Evolutionary conservation across 2,888 invertebrate species (phyloP).

Genomic region (Watsonalla binaria): DNA sequence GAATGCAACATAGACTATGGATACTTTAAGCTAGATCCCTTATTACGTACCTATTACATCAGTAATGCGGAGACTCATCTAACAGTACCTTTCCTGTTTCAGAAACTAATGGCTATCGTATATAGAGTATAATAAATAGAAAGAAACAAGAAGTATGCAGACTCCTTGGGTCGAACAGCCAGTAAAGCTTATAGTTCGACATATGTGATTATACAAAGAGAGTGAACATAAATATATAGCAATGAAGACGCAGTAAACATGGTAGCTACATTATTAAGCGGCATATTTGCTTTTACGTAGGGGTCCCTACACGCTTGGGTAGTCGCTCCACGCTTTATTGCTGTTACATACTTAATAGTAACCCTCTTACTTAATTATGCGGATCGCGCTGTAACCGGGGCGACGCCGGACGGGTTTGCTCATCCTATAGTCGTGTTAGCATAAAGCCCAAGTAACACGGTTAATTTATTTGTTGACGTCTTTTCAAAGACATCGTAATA

Average conservation of each 20-base stretch:
- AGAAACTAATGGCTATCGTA: no score
- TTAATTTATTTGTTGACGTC: constrained; percentile 59
- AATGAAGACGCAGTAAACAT: constrained; percentile 30
- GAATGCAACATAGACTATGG: no score
- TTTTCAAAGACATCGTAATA: constrained; percentile 41
- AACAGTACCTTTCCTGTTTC: no score
- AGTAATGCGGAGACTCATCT: no score
- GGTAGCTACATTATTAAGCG: constrained; percentile 45
- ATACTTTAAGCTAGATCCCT: no score
- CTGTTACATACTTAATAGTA: constrained; percentile 72
- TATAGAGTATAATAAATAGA: no score
- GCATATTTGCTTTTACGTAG: constrained; percentile 54
- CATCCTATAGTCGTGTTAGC: constrained; percentile 49
- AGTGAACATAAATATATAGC: constrained; percentile 10
- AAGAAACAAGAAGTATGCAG: no score
- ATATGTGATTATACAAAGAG: constrained; percentile 3
- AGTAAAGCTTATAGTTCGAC: not conserved
- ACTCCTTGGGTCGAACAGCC: no score
- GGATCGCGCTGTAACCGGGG: constrained; percentile 49
- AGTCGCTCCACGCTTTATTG: constrained; percentile 58
- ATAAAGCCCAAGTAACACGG: constrained; percentile 54
- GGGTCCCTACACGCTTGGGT: constrained; percentile 43
- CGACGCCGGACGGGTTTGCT: constrained; percentile 45
- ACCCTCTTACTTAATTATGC: constrained; percentile 74
- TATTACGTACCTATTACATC: no score